phyloP scores from a whole-genome alignment of 2,797 vertebrate genomes.

The Geotria australis region DNA sequence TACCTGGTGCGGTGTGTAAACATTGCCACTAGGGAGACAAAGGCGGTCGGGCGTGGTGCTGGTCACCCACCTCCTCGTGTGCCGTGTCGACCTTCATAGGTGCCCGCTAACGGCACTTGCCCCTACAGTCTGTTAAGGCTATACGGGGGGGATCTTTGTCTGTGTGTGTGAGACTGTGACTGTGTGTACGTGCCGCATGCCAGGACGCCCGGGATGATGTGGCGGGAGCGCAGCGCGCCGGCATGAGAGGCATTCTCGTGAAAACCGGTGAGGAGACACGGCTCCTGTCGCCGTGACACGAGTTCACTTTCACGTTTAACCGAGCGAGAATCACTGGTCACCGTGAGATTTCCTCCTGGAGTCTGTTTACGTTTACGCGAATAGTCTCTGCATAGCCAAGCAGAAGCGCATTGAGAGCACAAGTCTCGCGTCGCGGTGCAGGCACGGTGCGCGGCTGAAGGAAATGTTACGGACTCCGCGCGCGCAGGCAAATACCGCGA shows the following conservation, averaged over 20 bases:
- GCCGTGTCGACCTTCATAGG: not conserved
- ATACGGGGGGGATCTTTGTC: slow-evolving; percentile 2
- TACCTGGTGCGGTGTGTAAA: no score
- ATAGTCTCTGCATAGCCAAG: slow-evolving; percentile 3
- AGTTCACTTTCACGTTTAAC: not conserved
- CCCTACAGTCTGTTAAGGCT: slow-evolving; percentile 2
- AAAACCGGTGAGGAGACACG: slow-evolving; percentile 28
- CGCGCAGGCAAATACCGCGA: slow-evolving; percentile 57
- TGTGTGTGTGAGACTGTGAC: not conserved
- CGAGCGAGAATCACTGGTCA: not conserved
- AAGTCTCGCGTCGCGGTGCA: no score
- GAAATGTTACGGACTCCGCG: no score
- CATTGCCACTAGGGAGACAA: no score
- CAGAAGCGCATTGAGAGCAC: no score
- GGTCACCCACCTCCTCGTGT: not conserved
- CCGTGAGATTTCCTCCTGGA: not conserved
- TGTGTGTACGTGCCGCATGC: not conserved
- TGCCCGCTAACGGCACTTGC: not conserved
- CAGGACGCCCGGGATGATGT: slow-evolving; percentile 76
- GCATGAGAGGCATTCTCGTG: slow-evolving; percentile 72
- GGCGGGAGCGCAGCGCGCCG: slow-evolving; percentile 48
- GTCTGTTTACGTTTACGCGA: not conserved
- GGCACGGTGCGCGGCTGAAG: no score
- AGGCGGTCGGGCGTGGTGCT: no score
- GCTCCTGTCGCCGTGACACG: not conserved